phyloP scores from a whole-genome alignment of 2,888 invertebrate species.

The Willowsia nigromaculata region DNA sequence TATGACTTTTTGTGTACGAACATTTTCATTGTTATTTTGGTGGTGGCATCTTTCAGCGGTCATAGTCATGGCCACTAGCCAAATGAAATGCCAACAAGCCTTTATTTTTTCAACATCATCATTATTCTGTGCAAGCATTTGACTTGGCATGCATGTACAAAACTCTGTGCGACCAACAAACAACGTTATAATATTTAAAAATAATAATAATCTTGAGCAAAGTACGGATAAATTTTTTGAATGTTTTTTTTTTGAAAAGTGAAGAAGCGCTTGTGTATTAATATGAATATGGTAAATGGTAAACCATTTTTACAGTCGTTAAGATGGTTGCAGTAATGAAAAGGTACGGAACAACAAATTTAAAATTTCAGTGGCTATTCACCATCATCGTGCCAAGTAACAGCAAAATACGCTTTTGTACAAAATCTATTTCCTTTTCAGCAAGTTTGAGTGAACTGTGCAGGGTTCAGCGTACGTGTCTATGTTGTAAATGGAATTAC shows the following conservation, averaged over 20 bases:
- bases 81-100: slow-evolving; percentile 68
- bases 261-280: slow-evolving; percentile 11
- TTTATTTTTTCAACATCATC: slow-evolving; percentile 55
- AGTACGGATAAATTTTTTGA: slow-evolving; percentile 5
- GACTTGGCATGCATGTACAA: slow-evolving; percentile 8
- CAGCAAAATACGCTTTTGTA: not conserved
- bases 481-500: not conserved
- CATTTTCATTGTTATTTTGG: slow-evolving; percentile 41
- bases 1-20: not conserved
- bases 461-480: not conserved
- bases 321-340: not conserved
- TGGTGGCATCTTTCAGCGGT: slow-evolving; percentile 68
- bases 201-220: not conserved
- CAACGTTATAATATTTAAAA: slow-evolving; percentile 13
- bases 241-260: not conserved
- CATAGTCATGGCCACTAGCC: slow-evolving; percentile 68
- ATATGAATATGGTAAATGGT: not conserved
- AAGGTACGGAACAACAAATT: slow-evolving; percentile 19
- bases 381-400: not conserved
- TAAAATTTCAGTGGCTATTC: not conserved
- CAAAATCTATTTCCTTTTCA: not conserved
- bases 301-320: not conserved
- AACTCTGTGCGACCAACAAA: not conserved
- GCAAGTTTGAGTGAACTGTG: not conserved
- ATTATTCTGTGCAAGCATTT: slow-evolving; percentile 54